Evolutionary conservation across 2,797 vertebrate genomes (phyloP), one percentile per base, ranked within the genome.

Genomic region (Florisuga fusca): DNA sequence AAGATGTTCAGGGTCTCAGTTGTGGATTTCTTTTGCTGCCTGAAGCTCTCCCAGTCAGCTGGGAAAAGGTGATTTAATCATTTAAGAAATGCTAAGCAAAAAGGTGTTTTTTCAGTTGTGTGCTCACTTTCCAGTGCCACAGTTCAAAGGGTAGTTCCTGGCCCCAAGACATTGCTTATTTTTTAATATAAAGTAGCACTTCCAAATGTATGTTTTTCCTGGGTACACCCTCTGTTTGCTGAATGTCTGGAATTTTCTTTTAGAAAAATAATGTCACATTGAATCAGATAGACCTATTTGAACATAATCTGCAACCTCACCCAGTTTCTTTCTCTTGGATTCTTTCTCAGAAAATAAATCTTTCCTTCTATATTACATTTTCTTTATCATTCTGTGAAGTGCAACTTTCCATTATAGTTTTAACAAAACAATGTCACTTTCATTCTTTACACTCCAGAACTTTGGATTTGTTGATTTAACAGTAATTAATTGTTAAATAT

Each of bases 161-260:
- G 82, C 78, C 82, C 22, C 64, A 74, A 90, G 90, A 89, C 31
- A 74, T 89, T 91, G 34, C 55, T 85, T 78, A 50, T 74, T 85
- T 92, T 93, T 84, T 72, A 89, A 51, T 69, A 78, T 38, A 85
- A 77, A 93, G 75, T 92, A 95, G 54, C 68, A 48, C 57, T 90
- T 89, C 87, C 72, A 96, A 95, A 85, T 85, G 51, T 72, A 78
- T 87, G 58, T 83, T 94, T 92, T 89, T 90, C 64, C 59, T 87
- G 87, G 61, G 78, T 91, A 85, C 75, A 73, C 50, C 54, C 75
- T 92, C 87, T 89, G 89, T 72, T 78, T 95, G 92, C 81, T 85
- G 89, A 87, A 89, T 82, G 86, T 89, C 94, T 94, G 90, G 94
- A 91, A 95, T 91, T 91, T 90, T 89, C 7, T 19, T 89, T 92